These are phyloP conservation scores for Cavia porcellus DNA, from an alignment of 2,113 vertebrate genomes.

Conservation along the genomic window DNA sequence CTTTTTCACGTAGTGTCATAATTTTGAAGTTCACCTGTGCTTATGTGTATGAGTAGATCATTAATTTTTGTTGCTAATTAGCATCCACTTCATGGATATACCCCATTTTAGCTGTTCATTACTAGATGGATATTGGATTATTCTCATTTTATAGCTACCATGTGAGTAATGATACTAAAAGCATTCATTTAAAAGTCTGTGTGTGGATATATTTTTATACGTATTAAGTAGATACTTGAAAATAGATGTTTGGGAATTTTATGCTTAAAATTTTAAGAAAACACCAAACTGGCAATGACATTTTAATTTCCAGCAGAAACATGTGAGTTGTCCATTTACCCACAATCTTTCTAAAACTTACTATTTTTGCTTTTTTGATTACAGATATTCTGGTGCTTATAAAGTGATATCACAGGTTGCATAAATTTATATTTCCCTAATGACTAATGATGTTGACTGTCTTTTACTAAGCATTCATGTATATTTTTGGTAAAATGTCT, in stretches of 20 bases:
- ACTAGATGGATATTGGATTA: neutral
- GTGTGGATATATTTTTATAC: neutral
- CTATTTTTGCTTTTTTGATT: neutral
- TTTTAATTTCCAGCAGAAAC: neutral
- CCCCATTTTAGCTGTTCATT: constrained; percentile 23
- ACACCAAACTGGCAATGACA: neutral
- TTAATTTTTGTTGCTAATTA: neutral
- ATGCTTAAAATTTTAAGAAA: constrained; percentile 13
- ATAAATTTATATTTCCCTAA: constrained; percentile 1
- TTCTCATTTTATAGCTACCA: neutral
- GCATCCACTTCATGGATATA: neutral
- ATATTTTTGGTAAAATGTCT: constrained; percentile 31
- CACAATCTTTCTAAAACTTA: neutral
- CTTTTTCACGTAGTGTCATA: neutral
- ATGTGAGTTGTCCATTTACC: neutral
- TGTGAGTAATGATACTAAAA: neutral
- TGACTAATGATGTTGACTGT: neutral
- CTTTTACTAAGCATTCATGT: neutral
- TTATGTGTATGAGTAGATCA: neutral
- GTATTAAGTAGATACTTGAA: neutral
- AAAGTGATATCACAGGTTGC: neutral
- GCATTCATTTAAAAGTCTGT: neutral
- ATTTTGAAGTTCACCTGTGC: constrained; percentile 13
- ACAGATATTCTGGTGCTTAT: neutral
- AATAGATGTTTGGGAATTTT: neutral